Percentiles rank a stretch among this genome's conserved stretches.
phyloP scores from a whole-genome alignment of 2,113 vertebrate species.

The Corythoichthys intestinalis region DNA sequence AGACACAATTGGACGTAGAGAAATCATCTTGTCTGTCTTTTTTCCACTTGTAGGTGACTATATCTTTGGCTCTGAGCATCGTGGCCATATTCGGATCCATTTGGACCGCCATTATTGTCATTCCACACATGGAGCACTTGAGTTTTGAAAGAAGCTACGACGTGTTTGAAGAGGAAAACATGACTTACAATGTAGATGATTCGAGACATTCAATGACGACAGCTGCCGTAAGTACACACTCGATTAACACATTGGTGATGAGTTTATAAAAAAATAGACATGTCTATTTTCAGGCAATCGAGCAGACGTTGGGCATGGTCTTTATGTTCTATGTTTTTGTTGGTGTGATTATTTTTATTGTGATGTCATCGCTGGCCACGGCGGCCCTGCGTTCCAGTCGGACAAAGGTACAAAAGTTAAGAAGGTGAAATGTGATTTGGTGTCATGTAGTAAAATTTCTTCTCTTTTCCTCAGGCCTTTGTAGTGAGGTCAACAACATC shows the following conservation, averaged over 20 bases:
- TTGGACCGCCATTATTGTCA: background rate
- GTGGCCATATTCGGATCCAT: constrained; percentile 29
- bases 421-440: background rate
- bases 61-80: constrained; percentile 62
- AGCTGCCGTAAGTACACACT: too few relatives aligned
- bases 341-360: constrained; percentile 36
- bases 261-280: background rate
- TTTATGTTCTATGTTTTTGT: constrained; percentile 19
- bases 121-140: accelerated
- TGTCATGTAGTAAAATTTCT: background rate
- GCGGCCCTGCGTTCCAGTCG: constrained; percentile 50
- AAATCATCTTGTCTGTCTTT: background rate
- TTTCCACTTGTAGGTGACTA: constrained; percentile 57
- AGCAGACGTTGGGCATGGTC: background rate
- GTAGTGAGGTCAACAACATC: constrained; percentile 25
- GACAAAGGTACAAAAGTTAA: constrained; percentile 41
- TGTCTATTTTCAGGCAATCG: constrained; percentile 25
- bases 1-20: background rate
- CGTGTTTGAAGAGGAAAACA: accelerated
- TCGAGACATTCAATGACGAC: too few relatives aligned
- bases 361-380: constrained; percentile 48
- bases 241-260: background rate
- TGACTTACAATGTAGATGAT: background rate
- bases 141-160: accelerated
- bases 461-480: constrained; percentile 34